Conservation (phyloP, 2,113 vertebrate genomes). For the Ailuropoda melanoleuca region DNA sequence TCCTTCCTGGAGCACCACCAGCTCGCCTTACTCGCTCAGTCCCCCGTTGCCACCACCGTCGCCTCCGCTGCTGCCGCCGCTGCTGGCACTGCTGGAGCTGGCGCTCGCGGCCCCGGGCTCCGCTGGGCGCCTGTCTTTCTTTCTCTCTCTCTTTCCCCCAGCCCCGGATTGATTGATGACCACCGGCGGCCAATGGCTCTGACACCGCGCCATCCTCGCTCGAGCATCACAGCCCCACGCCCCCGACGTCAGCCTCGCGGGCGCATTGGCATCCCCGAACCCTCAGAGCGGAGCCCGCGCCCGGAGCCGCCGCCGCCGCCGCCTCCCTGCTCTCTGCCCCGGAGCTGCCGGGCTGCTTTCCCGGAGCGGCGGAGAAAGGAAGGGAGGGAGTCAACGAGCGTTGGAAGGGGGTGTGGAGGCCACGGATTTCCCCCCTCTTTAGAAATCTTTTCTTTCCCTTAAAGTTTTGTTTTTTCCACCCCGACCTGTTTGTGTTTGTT, state of each 20-base stretch:
- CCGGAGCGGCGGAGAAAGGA: background rate
- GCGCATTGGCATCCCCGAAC: conserved; percentile 57
- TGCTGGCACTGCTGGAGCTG: conserved; percentile 18
- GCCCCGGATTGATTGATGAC: conserved; percentile 82
- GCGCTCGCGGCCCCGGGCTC: conserved; percentile 62
- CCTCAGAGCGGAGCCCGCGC: conserved; percentile 8
- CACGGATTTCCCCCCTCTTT: background rate
- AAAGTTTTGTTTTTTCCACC: conserved; percentile 64
- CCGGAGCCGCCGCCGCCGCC: background rate
- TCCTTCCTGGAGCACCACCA: conserved; percentile 38
- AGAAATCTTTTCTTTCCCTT: conserved; percentile 55
- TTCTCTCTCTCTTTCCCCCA: conserved; percentile 76
- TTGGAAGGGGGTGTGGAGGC: conserved; percentile 19
- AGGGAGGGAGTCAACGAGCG: background rate
- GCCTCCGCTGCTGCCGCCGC: conserved; percentile 8
- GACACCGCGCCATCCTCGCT: conserved; percentile 82
- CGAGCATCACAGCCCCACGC: conserved; percentile 80
- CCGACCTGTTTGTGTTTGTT: conserved; percentile 54
- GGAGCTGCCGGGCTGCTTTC: conserved; percentile 23
- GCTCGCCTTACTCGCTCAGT: conserved; percentile 47
- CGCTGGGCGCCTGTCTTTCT: conserved; percentile 62
- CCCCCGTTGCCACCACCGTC: conserved; percentile 41
- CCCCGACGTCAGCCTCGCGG: conserved; percentile 40
- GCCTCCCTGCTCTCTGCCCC: background rate
- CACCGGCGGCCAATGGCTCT: conserved; percentile 83